Conservation (phyloP, 1,140 invertebrate species). For the Paralvinella palmiformis region DNA sequence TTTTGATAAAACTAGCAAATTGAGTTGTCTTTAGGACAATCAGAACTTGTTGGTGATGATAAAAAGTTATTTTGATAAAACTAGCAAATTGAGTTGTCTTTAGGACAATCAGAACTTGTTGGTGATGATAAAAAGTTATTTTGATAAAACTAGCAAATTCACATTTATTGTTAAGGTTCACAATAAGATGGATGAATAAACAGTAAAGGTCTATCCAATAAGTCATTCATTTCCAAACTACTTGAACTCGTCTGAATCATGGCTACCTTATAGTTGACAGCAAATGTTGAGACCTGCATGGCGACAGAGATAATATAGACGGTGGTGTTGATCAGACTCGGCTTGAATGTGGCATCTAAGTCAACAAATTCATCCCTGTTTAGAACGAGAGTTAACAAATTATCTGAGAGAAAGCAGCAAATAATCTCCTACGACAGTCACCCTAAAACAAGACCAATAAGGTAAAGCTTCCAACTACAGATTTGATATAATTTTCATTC, state of each 20-base stretch:
- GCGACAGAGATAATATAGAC: conserved; percentile 98
- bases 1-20: neutral
- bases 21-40: neutral
- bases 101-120: neutral
- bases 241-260: no score
- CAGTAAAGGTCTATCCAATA: conserved; percentile 7
- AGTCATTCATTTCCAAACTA: no score
- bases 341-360: conserved; percentile 82
- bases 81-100: neutral
- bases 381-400: no score
- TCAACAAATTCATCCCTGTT: conserved; percentile 58
- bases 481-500: no score
- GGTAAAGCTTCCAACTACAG: no score
- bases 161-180: neutral
- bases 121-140: neutral
- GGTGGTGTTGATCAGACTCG: conserved; percentile 91
- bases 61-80: neutral
- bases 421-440: no score
- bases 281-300: conserved; percentile 95
- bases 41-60: neutral
- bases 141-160: neutral
- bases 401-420: no score
- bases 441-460: no score
- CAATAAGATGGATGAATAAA: neutral
- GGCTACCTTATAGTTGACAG: conserved; percentile 97